Percentiles rank a stretch among this genome's conserved stretches.
phyloP scores from a whole-genome alignment of 2,888 invertebrate species.

The Artemia sp. region DNA sequence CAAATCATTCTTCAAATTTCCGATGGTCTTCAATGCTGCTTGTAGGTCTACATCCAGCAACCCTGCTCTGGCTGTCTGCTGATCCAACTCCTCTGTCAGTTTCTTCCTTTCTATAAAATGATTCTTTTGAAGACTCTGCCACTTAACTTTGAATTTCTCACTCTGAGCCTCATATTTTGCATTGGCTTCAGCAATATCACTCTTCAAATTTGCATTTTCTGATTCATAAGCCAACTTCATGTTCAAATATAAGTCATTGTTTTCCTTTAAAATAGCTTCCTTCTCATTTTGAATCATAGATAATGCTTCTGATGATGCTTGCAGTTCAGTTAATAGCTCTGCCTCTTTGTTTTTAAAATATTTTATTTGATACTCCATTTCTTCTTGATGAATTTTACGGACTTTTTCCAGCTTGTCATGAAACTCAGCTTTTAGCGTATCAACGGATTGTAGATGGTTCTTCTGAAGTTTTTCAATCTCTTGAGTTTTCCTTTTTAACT shows the following conservation, averaged over 20 bases:
- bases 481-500: background rate
- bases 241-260: constrained; percentile 6
- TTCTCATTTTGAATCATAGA: background rate
- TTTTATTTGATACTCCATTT: background rate
- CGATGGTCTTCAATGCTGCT: background rate
- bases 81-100: background rate
- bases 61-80: background rate
- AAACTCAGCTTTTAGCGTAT: background rate
- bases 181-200: background rate
- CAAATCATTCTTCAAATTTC: background rate
- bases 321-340: background rate
- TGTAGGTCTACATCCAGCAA: background rate
- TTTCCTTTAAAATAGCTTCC: background rate
- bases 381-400: background rate
- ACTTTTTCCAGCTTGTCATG: background rate
- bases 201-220: background rate
- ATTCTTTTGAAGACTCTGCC: background rate
- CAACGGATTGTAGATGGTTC: background rate
- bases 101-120: background rate
- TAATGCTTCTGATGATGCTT: background rate
- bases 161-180: constrained; percentile 5
- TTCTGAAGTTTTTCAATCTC: background rate
- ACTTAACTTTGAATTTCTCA: background rate
- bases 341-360: background rate
- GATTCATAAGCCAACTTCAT: constrained; percentile 5